Evolutionary conservation across 2,888 invertebrate genomes (phyloP).

Genomic region (Aphodius sticticus): DNA sequence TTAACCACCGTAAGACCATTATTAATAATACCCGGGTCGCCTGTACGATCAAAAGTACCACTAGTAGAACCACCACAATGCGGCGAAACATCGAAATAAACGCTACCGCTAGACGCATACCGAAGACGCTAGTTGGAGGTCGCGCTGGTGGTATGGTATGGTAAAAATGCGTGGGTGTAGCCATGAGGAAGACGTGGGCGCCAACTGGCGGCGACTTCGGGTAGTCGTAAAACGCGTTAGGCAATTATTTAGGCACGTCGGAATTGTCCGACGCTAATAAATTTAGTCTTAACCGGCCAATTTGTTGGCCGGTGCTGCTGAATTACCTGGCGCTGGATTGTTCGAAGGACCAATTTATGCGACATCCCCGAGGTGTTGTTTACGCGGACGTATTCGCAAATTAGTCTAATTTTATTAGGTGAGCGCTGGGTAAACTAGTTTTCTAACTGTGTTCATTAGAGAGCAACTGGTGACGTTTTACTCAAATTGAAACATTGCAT

Average conservation of each 20-base stretch:
- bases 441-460: too few relatives aligned
- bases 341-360: neutral
- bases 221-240: neutral
- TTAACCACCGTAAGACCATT: neutral
- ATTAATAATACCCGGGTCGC: neutral
- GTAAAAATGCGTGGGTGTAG: too few relatives aligned
- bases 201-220: neutral
- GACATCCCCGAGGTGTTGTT: neutral
- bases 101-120: neutral
- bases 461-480: too few relatives aligned
- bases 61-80: neutral
- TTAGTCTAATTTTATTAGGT: neutral
- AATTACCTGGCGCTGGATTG: neutral
- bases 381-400: neutral
- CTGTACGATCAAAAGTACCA: neutral
- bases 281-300: neutral
- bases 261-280: neutral
- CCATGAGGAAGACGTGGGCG: neutral
- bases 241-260: slow-evolving; percentile 4
- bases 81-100: neutral
- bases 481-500: too few relatives aligned
- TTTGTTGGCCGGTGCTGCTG: neutral
- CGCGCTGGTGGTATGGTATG: too few relatives aligned
- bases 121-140: too few relatives aligned
- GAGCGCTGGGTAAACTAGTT: too few relatives aligned